Evolutionary conservation across 2,888 invertebrate species (phyloP), one percentile per base, ranked within the genome.

Genomic region (Tanytarsus gracilentus): DNA sequence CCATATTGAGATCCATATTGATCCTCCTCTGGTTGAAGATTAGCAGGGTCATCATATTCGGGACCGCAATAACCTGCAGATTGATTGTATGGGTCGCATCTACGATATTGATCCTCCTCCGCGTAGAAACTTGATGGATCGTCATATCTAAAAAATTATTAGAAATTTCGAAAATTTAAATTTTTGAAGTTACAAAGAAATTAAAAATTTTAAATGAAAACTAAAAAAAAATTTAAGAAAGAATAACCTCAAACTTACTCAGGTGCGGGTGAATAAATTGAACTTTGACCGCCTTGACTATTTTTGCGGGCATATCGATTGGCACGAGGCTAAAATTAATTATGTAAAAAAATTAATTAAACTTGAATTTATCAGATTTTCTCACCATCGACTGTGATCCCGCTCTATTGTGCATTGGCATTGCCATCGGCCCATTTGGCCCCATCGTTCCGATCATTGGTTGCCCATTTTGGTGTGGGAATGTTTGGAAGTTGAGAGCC

Each of bases 1-100:
- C 74, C 74, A 73, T 91, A 91, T 67, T 90, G 89, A 67, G 89
- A 89, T 67, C 91, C 88, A 74, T 92, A 92, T 68, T 90, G 91
- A 71, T 92, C 91, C 73, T 91, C 91, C 71, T 92, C 92, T 52
- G 89, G 88, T 16, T 88, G 88, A 74, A 90, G 91, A 73, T 92
- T 91, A 6, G 93, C 92, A 33, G 93, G 93, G 73, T 93, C 92
- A 72, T 93, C 93, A 73, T 92, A 92, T 77, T 92, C 92, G 62
- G 92, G 91, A 4, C 73, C 73, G 44, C 65, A 76, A 70, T 82
- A 82, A 51, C 80, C 80, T 62, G 79, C 79, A 67, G 79, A 79
- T 33, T 79, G 80, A 63, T 79, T 79, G 48, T 81, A 81, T 64
- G 86, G 84, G 39, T 86, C 86, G 70, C 87, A 87, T 67, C 88